A percentile compares a stretch with the other conserved stretches of the same genome.
These are phyloP conservation scores for Phacellophora camtschatica DNA, from an alignment of 30 jellyfish, hydroid and myxozoan genomes.

Conservation along the genomic window DNA sequence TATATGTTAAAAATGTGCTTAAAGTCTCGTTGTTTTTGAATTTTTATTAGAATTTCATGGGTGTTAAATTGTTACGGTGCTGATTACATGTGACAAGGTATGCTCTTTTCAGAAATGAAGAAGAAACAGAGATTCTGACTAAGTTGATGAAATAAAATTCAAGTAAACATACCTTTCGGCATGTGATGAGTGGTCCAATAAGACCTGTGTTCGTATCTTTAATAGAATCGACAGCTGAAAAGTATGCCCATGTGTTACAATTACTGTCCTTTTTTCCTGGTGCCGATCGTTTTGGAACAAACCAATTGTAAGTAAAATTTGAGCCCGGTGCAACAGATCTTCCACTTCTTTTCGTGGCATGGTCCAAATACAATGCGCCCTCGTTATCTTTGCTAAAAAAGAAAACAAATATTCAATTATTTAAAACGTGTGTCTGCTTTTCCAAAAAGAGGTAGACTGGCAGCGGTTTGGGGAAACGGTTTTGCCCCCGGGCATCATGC, in stretches of 20 bases:
- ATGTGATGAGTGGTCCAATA: conserved; percentile 62
- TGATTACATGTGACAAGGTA: too few species aligned
- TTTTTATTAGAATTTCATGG: too few species aligned
- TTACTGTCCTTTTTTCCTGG: conserved; percentile 60
- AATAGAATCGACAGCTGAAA: conserved; percentile 52
- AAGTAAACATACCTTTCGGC: conserved; percentile 70
- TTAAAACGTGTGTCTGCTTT: too few species aligned
- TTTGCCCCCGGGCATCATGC: too few species aligned
- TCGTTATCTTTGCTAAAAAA: conserved; percentile 46
- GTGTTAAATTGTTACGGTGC: too few species aligned
- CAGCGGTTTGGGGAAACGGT: too few species aligned
- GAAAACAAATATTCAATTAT: neutral
- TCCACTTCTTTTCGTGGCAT: neutral
- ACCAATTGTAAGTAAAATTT: conserved; percentile 27
- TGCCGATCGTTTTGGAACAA: conserved; percentile 50
- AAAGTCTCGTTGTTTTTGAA: too few species aligned
- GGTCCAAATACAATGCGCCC: conserved; percentile 46
- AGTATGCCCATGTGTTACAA: conserved; percentile 69
- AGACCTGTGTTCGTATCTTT: conserved; percentile 68
- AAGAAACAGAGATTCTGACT: too few species aligned
- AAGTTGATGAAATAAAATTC: too few species aligned
- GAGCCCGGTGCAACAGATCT: conserved; percentile 42
- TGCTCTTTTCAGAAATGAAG: too few species aligned
- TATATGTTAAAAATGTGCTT: too few species aligned
- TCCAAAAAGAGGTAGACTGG: too few species aligned